Base-by-base conservation (phyloP, 2,113 vertebrate species). In the Festucalex cinctus region DNA sequence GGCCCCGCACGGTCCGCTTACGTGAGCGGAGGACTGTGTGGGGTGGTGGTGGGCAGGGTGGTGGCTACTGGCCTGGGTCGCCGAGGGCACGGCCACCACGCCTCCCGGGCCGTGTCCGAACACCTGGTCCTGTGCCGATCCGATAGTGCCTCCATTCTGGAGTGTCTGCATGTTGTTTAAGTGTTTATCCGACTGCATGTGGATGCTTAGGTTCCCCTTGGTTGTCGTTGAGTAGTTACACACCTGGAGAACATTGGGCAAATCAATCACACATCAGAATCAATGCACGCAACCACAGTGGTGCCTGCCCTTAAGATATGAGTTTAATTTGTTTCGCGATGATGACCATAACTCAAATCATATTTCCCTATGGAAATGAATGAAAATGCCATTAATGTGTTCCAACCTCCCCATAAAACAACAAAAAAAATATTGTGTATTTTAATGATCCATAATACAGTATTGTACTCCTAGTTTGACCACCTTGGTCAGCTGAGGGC, bases 181-280 rank as follows among this genome's bases (percentile, higher is more conserved):
- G 90, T 99, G 97, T 90, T 99, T 99, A 91, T 99, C 97, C 0
- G 97, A 98, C 94, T 99, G 97, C 97, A 99, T 99, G 88, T 99
- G 97, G 87, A 99, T 99, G 91, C 97, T 99, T 89, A 99, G 93
- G 92, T 99, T 99, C 86, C 97, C 97, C 93, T 99, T 99, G 90
- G 97, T 99, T 78, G 97, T 99, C 59, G 97, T 99, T 20, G 97
- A 99, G 92, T 99, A 99, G 92, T 99, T 99, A 90, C 97, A 99
- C 76, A 99, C 97, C 94, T 90, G 57, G 1, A 66, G 71, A 41
- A 43, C 60, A 62, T 62, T 16, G 14, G 14, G 22, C 22, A 26
- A 62, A 43, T 6, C 22, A 41, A 62, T 16, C 6, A 43, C n/a
- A 57, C 32, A 16, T n/a, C n/a, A 32, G 6, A 57, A 57, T 32